Percentiles rank a stretch among this genome's conserved stretches.
These are phyloP conservation scores for Pterobdella sp. DNA, from an alignment of 2,888 invertebrate genomes.

Conservation along the genomic window DNA sequence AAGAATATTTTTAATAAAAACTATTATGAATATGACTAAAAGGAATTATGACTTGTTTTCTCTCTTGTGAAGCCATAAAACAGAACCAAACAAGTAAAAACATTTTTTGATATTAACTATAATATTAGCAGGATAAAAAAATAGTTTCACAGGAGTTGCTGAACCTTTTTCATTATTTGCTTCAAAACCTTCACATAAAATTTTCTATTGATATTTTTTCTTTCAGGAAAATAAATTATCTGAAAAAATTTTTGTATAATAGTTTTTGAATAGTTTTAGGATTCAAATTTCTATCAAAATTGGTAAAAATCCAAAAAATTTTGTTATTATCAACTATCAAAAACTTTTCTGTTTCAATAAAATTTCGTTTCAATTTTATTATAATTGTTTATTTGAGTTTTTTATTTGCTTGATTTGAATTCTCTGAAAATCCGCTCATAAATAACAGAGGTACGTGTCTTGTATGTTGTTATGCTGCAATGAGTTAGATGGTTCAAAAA, in stretches of 20 bases:
- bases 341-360: not conserved
- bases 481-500: not conserved
- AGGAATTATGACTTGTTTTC: not conserved
- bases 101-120: not conserved
- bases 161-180: not conserved
- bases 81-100: not conserved
- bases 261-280: not conserved
- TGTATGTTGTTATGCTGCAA: conserved; percentile 11
- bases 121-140: not conserved
- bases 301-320: too few relatives aligned
- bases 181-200: too few relatives aligned
- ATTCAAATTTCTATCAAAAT: not conserved
- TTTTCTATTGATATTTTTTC: not conserved
- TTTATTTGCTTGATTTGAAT: conserved; percentile 5
- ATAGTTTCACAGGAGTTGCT: not conserved
- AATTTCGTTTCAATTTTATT: not conserved
- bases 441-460: not conserved
- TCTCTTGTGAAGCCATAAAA: not conserved
- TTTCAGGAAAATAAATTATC: not conserved
- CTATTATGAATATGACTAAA: not conserved
- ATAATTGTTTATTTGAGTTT: not conserved
- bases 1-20: not conserved
- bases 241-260: not conserved
- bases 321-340: too few relatives aligned
- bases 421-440: not conserved